A percentile compares a stretch with the other conserved stretches of the same genome.
Conservation (phyloP, 2,113 vertebrate genomes). For the Scomber scombrus region DNA sequence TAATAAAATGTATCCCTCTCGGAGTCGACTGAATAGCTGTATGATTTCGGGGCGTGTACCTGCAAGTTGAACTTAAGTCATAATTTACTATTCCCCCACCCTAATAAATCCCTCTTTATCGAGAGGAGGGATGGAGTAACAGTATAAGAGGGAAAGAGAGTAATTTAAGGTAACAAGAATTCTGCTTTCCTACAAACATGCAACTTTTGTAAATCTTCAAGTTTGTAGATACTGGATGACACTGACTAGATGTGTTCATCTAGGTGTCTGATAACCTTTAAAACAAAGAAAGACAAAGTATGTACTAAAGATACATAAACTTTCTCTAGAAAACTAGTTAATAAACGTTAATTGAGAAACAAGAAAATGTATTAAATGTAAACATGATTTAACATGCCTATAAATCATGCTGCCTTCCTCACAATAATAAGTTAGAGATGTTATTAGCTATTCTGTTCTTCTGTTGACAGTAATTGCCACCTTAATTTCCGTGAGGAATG, state of each 20-base stretch:
- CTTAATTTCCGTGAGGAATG: conserved; percentile 30
- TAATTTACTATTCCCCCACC: conserved; percentile 48
- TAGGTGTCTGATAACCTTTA: background rate
- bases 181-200: background rate
- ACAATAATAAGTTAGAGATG: background rate
- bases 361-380: too few relatives aligned
- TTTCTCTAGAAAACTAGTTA: background rate
- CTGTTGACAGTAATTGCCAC: conserved; percentile 51
- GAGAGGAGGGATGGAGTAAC: conserved; percentile 12
- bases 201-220: background rate
- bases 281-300: background rate
- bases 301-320: background rate
- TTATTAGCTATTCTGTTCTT: background rate
- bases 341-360: background rate
- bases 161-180: conserved; percentile 12
- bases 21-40: conserved; percentile 45
- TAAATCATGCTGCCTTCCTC: background rate
- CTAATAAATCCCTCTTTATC: conserved; percentile 41
- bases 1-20: conserved; percentile 58
- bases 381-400: background rate
- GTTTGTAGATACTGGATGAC: background rate
- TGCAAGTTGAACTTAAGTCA: conserved; percentile 49
- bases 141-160: conserved; percentile 2
- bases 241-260: background rate
- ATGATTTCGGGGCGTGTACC: conserved; percentile 58